A percentile compares a stretch with the other conserved stretches of the same genome.
Conservation (phyloP, 2,113 vertebrate genomes). For the Tylochromis polylepis region DNA sequence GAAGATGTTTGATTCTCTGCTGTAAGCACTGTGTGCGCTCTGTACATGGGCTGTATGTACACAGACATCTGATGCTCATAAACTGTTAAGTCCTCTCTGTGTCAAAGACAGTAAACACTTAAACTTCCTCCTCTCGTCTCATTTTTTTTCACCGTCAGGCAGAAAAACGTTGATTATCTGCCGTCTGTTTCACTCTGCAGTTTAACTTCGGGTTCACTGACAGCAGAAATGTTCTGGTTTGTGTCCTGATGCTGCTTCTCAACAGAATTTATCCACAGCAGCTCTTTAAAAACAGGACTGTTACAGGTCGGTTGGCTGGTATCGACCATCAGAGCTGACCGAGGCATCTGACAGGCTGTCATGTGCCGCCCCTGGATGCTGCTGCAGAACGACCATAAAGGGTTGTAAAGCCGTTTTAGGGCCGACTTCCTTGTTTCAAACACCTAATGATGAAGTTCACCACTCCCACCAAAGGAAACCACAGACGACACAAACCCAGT, state of each 20-base stretch:
- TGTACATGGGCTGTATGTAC: not conserved
- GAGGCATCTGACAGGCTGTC: fast-evolving
- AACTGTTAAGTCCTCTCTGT: not conserved
- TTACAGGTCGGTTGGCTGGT: too few species aligned
- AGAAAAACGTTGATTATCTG: not conserved
- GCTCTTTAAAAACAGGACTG: too few species aligned
- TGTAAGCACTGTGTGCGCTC: not conserved
- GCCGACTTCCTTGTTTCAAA: not conserved
- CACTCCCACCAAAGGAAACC: not conserved
- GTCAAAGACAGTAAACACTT: not conserved
- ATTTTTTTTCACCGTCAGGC: too few species aligned
- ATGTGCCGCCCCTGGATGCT: not conserved
- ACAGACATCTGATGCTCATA: not conserved
- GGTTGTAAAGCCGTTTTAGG: not conserved
- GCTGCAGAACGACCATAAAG: not conserved
- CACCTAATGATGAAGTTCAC: not conserved
- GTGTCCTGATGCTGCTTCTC: too few species aligned
- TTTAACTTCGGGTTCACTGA: too few species aligned
- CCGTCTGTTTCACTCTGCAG: too few species aligned
- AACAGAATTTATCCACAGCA: too few species aligned
- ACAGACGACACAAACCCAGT: not conserved
- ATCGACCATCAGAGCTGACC: too few species aligned
- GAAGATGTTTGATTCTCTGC: not conserved
- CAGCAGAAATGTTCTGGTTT: too few species aligned
- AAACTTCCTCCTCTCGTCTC: not conserved